Percentiles rank a stretch among this genome's conserved stretches.
These are phyloP conservation scores for Allophyes oxyacanthae DNA, from an alignment of 2,888 invertebrate species.

Conservation along the genomic window DNA sequence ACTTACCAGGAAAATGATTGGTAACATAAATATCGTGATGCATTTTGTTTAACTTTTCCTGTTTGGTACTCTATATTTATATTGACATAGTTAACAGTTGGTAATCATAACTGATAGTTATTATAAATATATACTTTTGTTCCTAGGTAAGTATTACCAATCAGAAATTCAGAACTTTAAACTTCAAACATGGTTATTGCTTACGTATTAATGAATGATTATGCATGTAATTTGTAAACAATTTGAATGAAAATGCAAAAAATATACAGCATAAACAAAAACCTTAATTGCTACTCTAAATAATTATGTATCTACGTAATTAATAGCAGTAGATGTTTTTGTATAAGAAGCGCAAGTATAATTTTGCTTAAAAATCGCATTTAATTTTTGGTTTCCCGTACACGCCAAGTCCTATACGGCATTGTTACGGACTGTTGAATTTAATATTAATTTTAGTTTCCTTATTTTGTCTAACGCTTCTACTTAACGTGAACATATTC, in stretches of 20 bases:
- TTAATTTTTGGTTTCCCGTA: constrained; percentile 41
- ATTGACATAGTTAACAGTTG: too few species aligned
- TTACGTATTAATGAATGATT: too few species aligned
- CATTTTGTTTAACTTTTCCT: constrained; percentile 21
- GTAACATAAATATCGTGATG: constrained; percentile 15
- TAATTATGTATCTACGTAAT: too few species aligned
- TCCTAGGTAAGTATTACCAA: too few species aligned
- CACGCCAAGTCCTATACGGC: constrained; percentile 4
- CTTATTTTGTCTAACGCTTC: constrained; percentile 32
- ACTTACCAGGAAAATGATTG: constrained; percentile 15
- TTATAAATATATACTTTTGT: too few species aligned
- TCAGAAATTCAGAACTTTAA: too few species aligned
- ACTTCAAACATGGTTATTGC: too few species aligned
- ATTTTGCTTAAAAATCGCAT: constrained; percentile 11
- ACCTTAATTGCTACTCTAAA: too few species aligned
- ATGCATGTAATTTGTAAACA: too few species aligned
- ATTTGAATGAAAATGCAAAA: too few species aligned
- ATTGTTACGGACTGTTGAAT: constrained; percentile 25
- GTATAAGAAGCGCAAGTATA: constrained; percentile 7
- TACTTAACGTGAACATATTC: constrained; percentile 47
- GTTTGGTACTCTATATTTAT: constrained; percentile 3
- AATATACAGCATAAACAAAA: too few species aligned
- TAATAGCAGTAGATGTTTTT: not conserved
- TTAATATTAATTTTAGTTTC: constrained; percentile 38
- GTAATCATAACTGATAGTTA: too few species aligned